phyloP scores from a whole-genome alignment of 1,140 invertebrate genomes.

The Drosophila pandora region DNA sequence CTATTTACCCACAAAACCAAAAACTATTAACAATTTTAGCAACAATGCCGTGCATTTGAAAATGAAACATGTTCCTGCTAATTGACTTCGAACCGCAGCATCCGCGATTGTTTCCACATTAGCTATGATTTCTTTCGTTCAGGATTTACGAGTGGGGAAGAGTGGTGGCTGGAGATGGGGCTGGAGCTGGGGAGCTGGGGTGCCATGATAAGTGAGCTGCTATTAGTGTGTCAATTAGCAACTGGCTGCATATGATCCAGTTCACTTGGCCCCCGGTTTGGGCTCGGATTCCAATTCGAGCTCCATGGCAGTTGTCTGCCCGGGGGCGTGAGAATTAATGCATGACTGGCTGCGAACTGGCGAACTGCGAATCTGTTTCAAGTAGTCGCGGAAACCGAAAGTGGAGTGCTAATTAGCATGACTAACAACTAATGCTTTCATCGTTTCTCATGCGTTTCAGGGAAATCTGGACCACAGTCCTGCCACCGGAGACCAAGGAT shows the following conservation, averaged over 20 bases:
- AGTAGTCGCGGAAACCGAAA: constrained; percentile 61
- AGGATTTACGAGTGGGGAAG: background rate
- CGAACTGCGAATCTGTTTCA: constrained; percentile 35
- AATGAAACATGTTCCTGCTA: constrained; percentile 73
- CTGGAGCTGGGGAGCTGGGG: background rate
- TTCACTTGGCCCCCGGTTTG: constrained; percentile 34
- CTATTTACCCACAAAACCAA: constrained; percentile 60
- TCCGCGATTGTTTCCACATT: constrained; percentile 81
- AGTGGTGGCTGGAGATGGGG: background rate
- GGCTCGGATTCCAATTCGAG: constrained; percentile 6
- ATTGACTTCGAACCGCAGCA: constrained; percentile 78
- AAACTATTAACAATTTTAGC: constrained; percentile 40
- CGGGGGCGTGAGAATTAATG: constrained; percentile 67
- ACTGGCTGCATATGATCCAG: constrained; percentile 58
- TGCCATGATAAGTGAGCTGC: constrained; percentile 67
- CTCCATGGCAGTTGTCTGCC: constrained; percentile 9
- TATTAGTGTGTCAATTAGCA: constrained; percentile 77
- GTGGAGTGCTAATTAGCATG: constrained; percentile 61
- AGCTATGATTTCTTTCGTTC: constrained; percentile 68
- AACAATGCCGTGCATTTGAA: constrained; percentile 54
- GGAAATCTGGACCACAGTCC: constrained; percentile 87
- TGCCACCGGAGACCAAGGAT: constrained; percentile 87
- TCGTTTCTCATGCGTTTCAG: constrained; percentile 75
- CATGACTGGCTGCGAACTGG: constrained; percentile 32
- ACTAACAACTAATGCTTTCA: constrained; percentile 19